Conservation (phyloP, 92 coral and sea anemone species). For the Porites cylindrica region DNA sequence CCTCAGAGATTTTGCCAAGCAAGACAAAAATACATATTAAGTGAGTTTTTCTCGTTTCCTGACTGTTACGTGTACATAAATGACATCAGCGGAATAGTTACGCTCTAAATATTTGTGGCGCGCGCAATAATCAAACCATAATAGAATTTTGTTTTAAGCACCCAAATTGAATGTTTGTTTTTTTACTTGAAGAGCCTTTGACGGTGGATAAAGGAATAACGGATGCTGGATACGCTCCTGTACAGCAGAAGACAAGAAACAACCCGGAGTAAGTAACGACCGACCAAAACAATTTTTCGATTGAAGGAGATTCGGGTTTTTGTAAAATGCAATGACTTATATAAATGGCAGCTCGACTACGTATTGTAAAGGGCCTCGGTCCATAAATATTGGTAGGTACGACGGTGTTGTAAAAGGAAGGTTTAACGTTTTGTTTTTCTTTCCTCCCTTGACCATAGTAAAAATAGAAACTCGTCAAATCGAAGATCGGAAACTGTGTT, state of each 20-base stretch:
- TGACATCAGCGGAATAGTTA: not conserved
- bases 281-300: not conserved
- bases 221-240: constrained; percentile 76
- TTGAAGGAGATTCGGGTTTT: not conserved
- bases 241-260: constrained; percentile 62
- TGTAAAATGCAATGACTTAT: no score
- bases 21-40: constrained; percentile 91
- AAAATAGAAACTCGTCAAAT: not conserved
- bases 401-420: no score
- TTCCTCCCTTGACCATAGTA: not conserved
- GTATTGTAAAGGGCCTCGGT: no score
- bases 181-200: constrained; percentile 79
- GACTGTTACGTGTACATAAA: not conserved
- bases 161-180: constrained; percentile 9
- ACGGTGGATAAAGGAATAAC: constrained; percentile 81
- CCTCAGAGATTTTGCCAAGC: constrained; percentile 91
- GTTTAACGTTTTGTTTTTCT: not conserved
- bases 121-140: not conserved
- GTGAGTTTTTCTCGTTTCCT: constrained; percentile 59
- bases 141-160: not conserved
- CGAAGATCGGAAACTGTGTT: not conserved
- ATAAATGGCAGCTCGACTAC: no score
- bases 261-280: constrained; percentile 65
- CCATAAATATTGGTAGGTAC: no score
- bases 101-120: not conserved